Evolutionary conservation across 2,797 vertebrate species (phyloP).

Genomic region (Taeniopygia guttata): DNA sequence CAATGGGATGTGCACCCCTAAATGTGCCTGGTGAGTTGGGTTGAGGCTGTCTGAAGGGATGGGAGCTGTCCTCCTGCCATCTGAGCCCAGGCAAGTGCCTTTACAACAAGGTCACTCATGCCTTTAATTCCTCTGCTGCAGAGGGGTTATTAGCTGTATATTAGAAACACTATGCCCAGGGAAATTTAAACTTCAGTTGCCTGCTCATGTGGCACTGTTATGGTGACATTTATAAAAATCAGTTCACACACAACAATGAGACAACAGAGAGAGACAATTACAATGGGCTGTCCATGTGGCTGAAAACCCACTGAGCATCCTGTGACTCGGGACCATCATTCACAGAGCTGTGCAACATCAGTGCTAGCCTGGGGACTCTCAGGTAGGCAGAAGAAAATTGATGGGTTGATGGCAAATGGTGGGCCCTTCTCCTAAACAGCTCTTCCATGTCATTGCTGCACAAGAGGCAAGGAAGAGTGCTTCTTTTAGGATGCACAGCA

Average conservation of each 20-base stretch:
- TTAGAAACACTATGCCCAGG: not conserved
- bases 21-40: not conserved
- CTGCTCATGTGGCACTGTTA: not conserved
- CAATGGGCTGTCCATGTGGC: not conserved
- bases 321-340: not conserved
- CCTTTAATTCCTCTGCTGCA: not conserved
- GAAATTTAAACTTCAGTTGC: not conserved
- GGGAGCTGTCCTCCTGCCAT: not conserved
- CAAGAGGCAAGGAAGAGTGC: not conserved
- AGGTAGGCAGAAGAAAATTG: not conserved
- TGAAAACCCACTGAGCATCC: not conserved
- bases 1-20: not conserved
- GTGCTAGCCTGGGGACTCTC: not conserved
- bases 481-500: not conserved
- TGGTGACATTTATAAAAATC: not conserved
- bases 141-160: not conserved
- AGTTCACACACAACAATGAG: not conserved
- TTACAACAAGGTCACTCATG: not conserved
- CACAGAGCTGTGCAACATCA: fast-evolving
- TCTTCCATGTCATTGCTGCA: not conserved
- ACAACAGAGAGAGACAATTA: not conserved
- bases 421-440: not conserved
- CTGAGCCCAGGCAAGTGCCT: not conserved
- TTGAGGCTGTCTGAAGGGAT: not conserved
- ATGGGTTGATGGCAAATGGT: not conserved